Evolutionary conservation across 2,797 vertebrate genomes (phyloP), one percentile per base, ranked within the genome.

Genomic region (Rhinichthys osculus): DNA sequence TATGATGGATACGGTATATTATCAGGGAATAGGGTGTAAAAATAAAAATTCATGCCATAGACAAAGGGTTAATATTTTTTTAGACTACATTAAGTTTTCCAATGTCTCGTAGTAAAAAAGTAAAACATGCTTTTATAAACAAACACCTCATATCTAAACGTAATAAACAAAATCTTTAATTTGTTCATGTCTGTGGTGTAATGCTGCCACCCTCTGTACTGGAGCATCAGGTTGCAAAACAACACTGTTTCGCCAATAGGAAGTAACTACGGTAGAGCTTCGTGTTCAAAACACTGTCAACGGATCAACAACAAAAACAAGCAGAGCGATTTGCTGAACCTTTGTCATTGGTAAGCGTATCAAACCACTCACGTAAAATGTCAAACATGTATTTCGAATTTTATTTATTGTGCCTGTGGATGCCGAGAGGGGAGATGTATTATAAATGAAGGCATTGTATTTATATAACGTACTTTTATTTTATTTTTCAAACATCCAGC

Each of bases 241-340:
- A 70, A 19, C 5, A 16, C 42, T 6, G 83, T 30, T 59, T 42
- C 73, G 3, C 82, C 73, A 19, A 76, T 84, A 84, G 83, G 83
- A 84, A 84, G 74, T 69, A 42, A 57, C 62, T 70, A 74, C 70
- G 8, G 5, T 27, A 74, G 57, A 83, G 50, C 74, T 79, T 38
- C 66, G 38, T 44, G 66, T 71, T 79, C 83, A 79, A 79, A 62
- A 81, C 2, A 74, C 86, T 89, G 88, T 86, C 86, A 84, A 80
- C 85, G 84, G 89, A 86, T 67, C 90, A 87, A 85, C 89, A 90
- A 90, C 88, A 91, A 90, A 86, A 90, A 91, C 87, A 90, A 90
- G 81, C 87, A 71, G 79, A 70, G 77, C 57, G 72, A 54, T 66
- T 69, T 33, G 78, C 64, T 78, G 86, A 78, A 57, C 84, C 82